phyloP scores from a whole-genome alignment of 2,797 vertebrate genomes.

The Cossypha caffra region DNA sequence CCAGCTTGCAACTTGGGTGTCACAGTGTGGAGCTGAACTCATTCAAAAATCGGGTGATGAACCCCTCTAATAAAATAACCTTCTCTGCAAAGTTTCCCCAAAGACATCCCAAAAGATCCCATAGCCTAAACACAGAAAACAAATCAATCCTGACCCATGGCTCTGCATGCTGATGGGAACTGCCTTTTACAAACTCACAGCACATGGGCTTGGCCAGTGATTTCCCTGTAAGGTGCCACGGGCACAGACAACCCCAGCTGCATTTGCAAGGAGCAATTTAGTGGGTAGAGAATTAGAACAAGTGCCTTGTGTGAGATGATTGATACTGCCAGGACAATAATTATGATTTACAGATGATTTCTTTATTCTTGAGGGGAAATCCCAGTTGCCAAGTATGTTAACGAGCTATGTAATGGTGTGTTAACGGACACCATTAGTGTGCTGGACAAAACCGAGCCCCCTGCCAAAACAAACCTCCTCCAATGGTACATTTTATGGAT shows the following conservation, averaged over 20 bases:
- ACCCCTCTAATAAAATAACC: background rate
- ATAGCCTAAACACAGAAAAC: background rate
- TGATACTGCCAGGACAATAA: constrained; percentile 65
- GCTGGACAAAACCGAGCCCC: constrained; percentile 74
- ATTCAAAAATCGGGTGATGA: background rate
- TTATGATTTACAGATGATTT: constrained; percentile 72
- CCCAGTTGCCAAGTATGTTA: constrained; percentile 81
- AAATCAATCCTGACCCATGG: background rate
- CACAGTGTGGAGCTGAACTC: background rate
- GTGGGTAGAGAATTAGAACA: constrained; percentile 3
- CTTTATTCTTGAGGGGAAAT: constrained; percentile 72
- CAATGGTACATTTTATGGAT: constrained; percentile 70
- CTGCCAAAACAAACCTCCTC: constrained; percentile 80
- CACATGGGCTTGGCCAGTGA: background rate
- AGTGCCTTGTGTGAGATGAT: constrained; percentile 56
- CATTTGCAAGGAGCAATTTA: background rate
- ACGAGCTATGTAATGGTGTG: constrained; percentile 79
- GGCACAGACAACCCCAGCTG: background rate
- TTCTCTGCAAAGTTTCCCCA: background rate
- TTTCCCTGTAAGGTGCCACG: background rate
- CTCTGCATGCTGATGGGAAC: background rate
- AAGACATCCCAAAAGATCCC: background rate
- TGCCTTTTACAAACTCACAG: background rate
- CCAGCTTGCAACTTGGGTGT: background rate
- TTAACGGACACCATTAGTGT: constrained; percentile 77